Evolutionary conservation across 2,797 vertebrate species (phyloP).

Genomic region (Nothura maculosa): DNA sequence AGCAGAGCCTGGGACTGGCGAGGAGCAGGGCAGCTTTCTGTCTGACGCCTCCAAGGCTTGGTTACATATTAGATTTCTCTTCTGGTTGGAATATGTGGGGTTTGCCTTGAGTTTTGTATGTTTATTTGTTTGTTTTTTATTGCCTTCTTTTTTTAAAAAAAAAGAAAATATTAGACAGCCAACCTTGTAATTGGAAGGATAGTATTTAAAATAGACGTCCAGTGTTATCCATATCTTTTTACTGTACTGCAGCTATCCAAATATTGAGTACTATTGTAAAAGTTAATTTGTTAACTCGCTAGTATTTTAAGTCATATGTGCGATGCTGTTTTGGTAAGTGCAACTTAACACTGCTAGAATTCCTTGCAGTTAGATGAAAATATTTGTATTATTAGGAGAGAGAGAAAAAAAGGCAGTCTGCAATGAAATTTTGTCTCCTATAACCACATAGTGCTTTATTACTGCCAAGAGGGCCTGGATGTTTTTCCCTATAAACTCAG

Average conservation of each 20-base stretch:
- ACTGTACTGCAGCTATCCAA: background rate
- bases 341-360: background rate
- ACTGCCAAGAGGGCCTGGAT: background rate
- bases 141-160: too few species aligned
- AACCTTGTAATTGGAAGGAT: background rate
- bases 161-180: background rate
- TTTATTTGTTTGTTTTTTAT: too few species aligned
- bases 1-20: accelerated
- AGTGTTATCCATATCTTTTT: background rate
- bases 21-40: background rate
- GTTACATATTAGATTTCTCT: background rate
- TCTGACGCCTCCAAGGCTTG: background rate
- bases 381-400: background rate
- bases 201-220: background rate
- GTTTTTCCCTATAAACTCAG: background rate
- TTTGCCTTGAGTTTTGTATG: background rate
- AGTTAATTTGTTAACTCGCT: background rate
- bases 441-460: background rate
- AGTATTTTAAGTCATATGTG: background rate
- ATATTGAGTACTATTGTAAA: background rate
- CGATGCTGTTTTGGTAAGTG: background rate
- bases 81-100: background rate
- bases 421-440: background rate
- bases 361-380: background rate
- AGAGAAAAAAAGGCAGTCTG: background rate